A percentile compares a stretch with the other conserved stretches of the same genome.
These are phyloP conservation scores for Therioaphis trifolii DNA, from an alignment of 2,888 invertebrate species.

Conservation along the genomic window DNA sequence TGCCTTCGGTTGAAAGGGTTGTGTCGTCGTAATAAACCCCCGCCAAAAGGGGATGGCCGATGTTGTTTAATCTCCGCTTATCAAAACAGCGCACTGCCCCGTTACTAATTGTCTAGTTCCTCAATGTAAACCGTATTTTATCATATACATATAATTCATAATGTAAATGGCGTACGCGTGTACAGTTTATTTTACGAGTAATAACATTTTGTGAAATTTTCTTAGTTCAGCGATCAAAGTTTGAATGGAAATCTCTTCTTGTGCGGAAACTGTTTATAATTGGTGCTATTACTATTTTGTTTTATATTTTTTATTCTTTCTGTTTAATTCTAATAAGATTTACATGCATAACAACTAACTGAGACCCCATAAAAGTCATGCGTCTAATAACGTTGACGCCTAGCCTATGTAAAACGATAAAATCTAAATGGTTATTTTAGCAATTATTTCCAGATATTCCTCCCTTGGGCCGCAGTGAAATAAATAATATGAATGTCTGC, in stretches of 20 bases:
- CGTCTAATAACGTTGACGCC: slow-evolving; percentile 46
- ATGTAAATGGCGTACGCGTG: too few relatives aligned
- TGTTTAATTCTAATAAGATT: not conserved
- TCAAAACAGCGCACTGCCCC: slow-evolving; percentile 33
- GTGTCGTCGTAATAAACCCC: slow-evolving; percentile 43
- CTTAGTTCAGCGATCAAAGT: slow-evolving; percentile 7
- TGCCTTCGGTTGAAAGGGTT: slow-evolving; percentile 38
- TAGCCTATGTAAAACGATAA: slow-evolving; percentile 46
- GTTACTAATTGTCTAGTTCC: slow-evolving; percentile 27
- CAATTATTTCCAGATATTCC: slow-evolving; percentile 49
- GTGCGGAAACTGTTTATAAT: too few relatives aligned
- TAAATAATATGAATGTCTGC: slow-evolving; percentile 18
- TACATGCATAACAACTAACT: not conserved
- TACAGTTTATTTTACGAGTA: not conserved
- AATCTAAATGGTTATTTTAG: slow-evolving; percentile 57
- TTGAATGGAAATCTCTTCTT: not conserved
- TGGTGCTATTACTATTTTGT: not conserved
- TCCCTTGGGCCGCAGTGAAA: slow-evolving; percentile 17
- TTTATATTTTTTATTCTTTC: not conserved
- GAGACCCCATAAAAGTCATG: slow-evolving; percentile 33
- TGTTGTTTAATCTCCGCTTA: slow-evolving; percentile 49
- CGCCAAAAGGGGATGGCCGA: slow-evolving; percentile 6
- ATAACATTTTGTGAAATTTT: slow-evolving; percentile 3
- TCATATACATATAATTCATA: not conserved
- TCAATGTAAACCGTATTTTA: not conserved